Conservation (phyloP, 2,888 invertebrate species). For the Sinhomidia bicolor region DNA sequence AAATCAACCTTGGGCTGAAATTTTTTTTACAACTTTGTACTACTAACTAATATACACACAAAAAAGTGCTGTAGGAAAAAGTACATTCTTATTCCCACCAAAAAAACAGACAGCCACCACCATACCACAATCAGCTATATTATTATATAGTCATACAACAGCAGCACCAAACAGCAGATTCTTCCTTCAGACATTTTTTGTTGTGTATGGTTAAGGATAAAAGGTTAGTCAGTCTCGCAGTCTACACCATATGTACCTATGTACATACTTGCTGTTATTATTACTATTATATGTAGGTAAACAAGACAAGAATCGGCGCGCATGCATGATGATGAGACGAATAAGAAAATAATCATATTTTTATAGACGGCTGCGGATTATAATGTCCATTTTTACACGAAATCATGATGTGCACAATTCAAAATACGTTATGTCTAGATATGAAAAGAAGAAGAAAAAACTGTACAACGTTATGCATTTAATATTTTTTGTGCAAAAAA, state of each 20-base stretch:
- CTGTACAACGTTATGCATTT: too few species aligned
- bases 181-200: slow-evolving; percentile 46
- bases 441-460: too few species aligned
- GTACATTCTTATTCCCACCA: background rate
- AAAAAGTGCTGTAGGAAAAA: background rate
- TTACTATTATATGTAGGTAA: background rate
- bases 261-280: too few species aligned
- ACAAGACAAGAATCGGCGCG: background rate
- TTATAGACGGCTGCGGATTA: too few species aligned
- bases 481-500: background rate
- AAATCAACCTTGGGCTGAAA: slow-evolving; percentile 47
- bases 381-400: too few species aligned
- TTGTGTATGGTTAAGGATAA: slow-evolving; percentile 67
- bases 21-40: background rate
- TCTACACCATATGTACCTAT: too few species aligned
- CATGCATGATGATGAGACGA: too few species aligned
- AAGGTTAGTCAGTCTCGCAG: background rate
- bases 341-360: too few species aligned
- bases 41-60: background rate
- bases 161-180: slow-evolving; percentile 19
- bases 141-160: background rate
- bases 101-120: too few species aligned
- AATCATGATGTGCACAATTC: too few species aligned
- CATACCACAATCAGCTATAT: too few species aligned
- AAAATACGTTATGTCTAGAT: too few species aligned